These are phyloP conservation scores for Periophthalmodon schlosseri DNA, from an alignment of 2,113 vertebrate species.

Conservation along the genomic window DNA sequence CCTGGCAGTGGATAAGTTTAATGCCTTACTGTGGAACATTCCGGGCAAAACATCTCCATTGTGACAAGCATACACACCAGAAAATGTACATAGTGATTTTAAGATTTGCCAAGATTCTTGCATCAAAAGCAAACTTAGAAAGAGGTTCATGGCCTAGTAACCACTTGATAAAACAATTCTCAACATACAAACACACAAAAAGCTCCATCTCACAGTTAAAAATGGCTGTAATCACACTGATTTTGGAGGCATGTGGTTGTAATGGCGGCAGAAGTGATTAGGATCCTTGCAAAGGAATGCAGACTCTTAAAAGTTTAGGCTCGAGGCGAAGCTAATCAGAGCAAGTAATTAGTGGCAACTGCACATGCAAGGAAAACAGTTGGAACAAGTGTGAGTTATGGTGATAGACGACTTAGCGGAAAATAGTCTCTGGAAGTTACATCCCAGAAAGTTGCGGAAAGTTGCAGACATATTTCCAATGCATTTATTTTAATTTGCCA, in stretches of 20 bases:
- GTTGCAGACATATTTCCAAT: not conserved
- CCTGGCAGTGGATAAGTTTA: no score
- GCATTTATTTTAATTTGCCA: not conserved
- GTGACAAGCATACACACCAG: no score
- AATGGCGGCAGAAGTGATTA: constrained; percentile 59
- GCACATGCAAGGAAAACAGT: constrained; percentile 21
- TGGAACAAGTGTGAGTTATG: constrained; percentile 17
- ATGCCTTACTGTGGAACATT: no score
- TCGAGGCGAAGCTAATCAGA: constrained; percentile 52
- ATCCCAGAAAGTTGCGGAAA: not conserved
- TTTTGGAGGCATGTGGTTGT: constrained; percentile 63
- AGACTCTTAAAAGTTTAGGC: constrained; percentile 27
- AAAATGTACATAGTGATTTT: not conserved
- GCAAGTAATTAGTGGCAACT: constrained; percentile 55
- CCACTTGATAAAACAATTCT: not conserved
- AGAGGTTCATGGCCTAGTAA: not conserved
- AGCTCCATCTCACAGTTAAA: constrained; percentile 23
- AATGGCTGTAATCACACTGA: constrained; percentile 63
- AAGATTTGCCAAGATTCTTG: not conserved
- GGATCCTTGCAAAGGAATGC: constrained; percentile 36
- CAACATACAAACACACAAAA: constrained; percentile 25
- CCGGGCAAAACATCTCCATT: no score
- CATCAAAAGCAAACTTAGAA: no score
- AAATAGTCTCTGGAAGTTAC: not conserved
- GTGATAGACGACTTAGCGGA: constrained; percentile 22